Conservation (phyloP, 2,797 vertebrate genomes). For the Propithecus deckenii region DNA sequence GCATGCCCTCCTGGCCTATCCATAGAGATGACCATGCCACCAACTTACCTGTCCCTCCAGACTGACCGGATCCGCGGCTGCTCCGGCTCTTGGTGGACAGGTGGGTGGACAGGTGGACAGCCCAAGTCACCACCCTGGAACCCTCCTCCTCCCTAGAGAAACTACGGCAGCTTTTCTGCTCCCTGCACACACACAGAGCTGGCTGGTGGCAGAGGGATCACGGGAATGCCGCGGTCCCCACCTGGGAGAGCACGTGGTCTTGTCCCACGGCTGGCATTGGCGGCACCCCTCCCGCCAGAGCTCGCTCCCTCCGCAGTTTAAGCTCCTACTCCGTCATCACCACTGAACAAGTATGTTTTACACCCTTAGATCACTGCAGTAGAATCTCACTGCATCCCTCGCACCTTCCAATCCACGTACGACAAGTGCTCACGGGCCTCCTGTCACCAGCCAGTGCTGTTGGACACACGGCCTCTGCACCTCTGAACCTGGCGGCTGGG, state of each 20-base stretch:
- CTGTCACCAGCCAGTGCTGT: background rate
- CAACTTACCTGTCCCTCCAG: too few relatives aligned
- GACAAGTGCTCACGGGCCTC: accelerated
- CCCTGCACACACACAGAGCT: too few relatives aligned
- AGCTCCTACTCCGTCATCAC: background rate
- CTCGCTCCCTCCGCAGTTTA: background rate
- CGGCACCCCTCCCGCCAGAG: background rate
- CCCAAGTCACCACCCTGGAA: background rate
- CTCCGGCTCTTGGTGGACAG: too few relatives aligned
- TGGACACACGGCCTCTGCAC: background rate
- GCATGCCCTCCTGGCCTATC: too few relatives aligned
- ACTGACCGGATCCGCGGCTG: too few relatives aligned
- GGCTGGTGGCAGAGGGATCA: background rate
- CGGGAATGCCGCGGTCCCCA: background rate
- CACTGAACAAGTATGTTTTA: background rate
- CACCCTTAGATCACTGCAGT: background rate
- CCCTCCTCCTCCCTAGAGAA: background rate
- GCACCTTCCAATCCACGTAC: background rate
- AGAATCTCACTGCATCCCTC: background rate
- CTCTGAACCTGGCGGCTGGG: background rate
- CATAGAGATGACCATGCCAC: too few relatives aligned
- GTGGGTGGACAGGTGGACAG: too few relatives aligned
- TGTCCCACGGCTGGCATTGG: background rate
- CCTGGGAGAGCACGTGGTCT: background rate
- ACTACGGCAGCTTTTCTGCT: background rate